phyloP scores from a whole-genome alignment of 2,797 vertebrate genomes.

The Thunnus albacares region DNA sequence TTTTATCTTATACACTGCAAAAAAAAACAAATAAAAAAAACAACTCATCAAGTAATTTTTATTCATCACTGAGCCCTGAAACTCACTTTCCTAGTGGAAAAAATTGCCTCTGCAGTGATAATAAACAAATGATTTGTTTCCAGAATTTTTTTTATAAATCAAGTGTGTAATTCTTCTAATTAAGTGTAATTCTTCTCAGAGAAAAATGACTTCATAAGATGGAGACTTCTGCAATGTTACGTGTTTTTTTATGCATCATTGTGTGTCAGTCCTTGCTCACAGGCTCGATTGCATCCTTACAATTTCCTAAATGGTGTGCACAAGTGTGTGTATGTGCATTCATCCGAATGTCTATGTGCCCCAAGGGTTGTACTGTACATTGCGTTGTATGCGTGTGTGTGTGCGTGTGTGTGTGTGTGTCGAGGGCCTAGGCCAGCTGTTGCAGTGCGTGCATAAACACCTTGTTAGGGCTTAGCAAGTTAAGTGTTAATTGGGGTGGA shows the following conservation, averaged over 20 bases:
- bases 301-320: constrained; percentile 35
- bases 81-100: not conserved
- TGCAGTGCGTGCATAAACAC: constrained; percentile 81
- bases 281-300: constrained; percentile 28
- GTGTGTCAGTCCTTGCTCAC: not conserved
- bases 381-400: constrained; percentile 42
- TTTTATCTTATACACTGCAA: not conserved
- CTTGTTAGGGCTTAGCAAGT: constrained; percentile 82
- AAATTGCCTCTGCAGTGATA: not conserved
- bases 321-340: constrained; percentile 46
- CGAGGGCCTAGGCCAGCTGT: constrained; percentile 78
- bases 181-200: not conserved
- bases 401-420: constrained; percentile 43
- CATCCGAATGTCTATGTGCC: constrained; percentile 60
- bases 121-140: not conserved
- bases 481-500: constrained; percentile 87
- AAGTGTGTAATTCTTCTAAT: not conserved
- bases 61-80: not conserved
- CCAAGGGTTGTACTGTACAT: constrained; percentile 50
- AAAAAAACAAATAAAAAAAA: not conserved
- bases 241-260: not conserved
- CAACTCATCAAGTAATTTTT: not conserved
- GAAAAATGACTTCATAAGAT: not conserved
- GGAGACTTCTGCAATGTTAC: not conserved
- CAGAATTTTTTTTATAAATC: not conserved